Conservation (phyloP, 1,140 invertebrate species). For the Bombus consobrinus region DNA sequence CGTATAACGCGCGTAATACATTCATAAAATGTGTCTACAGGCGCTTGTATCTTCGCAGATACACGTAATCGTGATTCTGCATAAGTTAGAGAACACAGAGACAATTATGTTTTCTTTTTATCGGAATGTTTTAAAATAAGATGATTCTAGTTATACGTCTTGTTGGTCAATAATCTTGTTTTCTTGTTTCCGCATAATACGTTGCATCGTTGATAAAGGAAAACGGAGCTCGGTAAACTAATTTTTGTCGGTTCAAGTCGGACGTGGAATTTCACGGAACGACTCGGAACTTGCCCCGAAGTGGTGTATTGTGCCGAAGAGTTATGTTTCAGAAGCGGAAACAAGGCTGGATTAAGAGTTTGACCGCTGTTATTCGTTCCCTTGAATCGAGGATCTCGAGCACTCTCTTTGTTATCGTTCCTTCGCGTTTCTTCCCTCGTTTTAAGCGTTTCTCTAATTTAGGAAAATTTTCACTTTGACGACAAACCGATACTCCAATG, state of each 20-base stretch:
- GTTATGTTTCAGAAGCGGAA: conserved; percentile 16
- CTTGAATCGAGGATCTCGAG: conserved; percentile 15
- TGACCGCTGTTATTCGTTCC: conserved; percentile 42
- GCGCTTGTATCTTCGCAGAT: no score
- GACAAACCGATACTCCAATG: not conserved
- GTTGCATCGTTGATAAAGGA: not conserved
- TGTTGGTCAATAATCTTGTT: not conserved
- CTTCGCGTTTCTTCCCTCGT: not conserved
- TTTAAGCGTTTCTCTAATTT: conserved; percentile 14
- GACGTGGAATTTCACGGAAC: not conserved
- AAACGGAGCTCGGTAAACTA: conserved; percentile 28
- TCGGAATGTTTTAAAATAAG: not conserved
- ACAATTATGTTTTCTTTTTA: not conserved
- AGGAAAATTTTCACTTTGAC: conserved; percentile 8
- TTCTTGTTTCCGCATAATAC: no score
- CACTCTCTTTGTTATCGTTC: conserved; percentile 16
- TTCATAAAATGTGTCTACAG: no score
- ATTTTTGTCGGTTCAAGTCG: conserved; percentile 22
- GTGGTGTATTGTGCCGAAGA: conserved; percentile 11
- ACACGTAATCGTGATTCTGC: not conserved
- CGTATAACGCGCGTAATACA: no score
- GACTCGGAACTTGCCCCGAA: not conserved
- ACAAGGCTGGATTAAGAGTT: conserved; percentile 36
- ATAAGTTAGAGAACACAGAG: not conserved
- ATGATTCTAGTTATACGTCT: not conserved